These are phyloP conservation scores for Papilio glaucus DNA, from an alignment of 1,140 invertebrate genomes.

Conservation along the genomic window DNA sequence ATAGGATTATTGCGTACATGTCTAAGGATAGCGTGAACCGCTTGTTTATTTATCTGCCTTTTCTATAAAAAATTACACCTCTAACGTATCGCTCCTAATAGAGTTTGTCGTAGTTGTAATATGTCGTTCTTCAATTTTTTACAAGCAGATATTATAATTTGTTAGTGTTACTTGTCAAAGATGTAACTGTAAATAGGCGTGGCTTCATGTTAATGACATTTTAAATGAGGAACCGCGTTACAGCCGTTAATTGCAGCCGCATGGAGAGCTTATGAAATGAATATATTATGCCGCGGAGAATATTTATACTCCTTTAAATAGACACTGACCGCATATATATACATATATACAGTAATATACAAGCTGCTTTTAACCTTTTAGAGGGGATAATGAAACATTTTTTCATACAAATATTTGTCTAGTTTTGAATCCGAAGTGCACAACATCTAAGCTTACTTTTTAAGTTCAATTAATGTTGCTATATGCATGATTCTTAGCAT, in stretches of 20 bases:
- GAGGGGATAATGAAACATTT: too few species aligned
- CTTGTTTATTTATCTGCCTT: too few species aligned
- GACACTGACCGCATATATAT: neutral
- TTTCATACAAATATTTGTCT: too few species aligned
- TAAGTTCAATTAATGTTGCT: too few species aligned
- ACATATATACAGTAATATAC: neutral
- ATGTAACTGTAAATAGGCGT: neutral
- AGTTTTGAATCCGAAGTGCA: too few species aligned
- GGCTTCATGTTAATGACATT: neutral
- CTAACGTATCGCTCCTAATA: too few species aligned
- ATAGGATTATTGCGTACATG: too few species aligned
- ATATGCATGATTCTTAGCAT: too few species aligned
- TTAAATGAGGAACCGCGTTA: conserved; percentile 5
- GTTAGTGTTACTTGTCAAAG: neutral
- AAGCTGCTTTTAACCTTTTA: too few species aligned
- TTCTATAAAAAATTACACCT: too few species aligned
- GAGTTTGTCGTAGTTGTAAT: too few species aligned
- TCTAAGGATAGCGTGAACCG: too few species aligned
- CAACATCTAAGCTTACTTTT: neutral
- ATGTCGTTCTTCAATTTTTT: neutral
- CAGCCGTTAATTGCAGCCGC: conserved; percentile 2
- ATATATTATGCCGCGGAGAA: neutral
- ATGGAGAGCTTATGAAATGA: neutral
- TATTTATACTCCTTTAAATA: neutral
- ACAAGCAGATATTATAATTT: neutral